Conservation (phyloP, 2,888 invertebrate species). For the Hirtodrosophila trivittata region DNA sequence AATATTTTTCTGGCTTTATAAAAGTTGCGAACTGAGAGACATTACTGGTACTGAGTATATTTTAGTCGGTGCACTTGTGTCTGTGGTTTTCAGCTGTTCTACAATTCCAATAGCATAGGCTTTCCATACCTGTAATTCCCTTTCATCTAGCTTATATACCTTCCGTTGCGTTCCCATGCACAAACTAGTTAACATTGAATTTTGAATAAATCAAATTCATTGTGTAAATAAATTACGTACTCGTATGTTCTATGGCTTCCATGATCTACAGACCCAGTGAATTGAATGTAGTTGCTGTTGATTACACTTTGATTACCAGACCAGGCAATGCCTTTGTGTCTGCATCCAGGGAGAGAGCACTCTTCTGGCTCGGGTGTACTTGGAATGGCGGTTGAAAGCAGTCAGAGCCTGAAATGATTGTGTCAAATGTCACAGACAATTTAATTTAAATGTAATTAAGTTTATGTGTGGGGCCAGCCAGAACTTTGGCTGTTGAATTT, state of each 20-base stretch:
- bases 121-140: too few relatives aligned
- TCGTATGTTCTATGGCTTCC: constrained; percentile 59
- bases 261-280: constrained; percentile 14
- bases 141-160: background rate
- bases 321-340: background rate
- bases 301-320: constrained; percentile 36
- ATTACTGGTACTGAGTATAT: too few relatives aligned
- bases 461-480: constrained; percentile 14
- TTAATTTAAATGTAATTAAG: constrained; percentile 28
- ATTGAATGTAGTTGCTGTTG: constrained; percentile 16
- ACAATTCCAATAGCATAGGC: too few relatives aligned
- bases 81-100: too few relatives aligned
- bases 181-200: constrained; percentile 71
- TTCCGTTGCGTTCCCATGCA: constrained; percentile 30
- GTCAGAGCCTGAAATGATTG: constrained; percentile 38
- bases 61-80: too few relatives aligned
- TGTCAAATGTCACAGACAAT: constrained; percentile 25
- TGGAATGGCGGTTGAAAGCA: constrained; percentile 42
- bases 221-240: constrained; percentile 46
- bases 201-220: constrained; percentile 59
- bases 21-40: too few relatives aligned
- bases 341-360: too few relatives aligned
- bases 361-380: background rate
- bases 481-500: constrained; percentile 14
- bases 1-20: too few relatives aligned